These are phyloP conservation scores for Tupaia tana DNA, from an alignment of 2,113 vertebrate genomes.

Conservation along the genomic window DNA sequence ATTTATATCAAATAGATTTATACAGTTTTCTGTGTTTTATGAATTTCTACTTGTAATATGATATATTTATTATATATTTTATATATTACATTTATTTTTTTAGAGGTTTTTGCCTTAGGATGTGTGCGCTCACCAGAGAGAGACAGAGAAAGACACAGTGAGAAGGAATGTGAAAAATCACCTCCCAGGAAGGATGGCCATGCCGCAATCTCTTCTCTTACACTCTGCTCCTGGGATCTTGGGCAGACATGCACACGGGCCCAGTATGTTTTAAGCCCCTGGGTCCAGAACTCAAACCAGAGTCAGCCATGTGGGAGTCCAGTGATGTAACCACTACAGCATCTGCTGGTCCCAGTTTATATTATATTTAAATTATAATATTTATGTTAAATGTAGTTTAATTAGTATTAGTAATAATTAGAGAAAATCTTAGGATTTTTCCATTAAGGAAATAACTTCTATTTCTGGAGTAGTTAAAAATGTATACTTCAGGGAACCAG, in stretches of 20 bases:
- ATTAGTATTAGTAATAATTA: constrained; percentile 18
- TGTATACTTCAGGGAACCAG: not conserved
- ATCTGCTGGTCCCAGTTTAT: not conserved
- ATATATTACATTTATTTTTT: not conserved
- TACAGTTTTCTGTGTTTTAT: not conserved
- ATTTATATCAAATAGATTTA: not conserved
- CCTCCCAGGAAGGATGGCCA: too few species aligned
- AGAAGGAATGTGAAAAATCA: too few species aligned
- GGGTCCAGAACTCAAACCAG: too few species aligned
- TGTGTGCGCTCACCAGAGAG: too few species aligned
- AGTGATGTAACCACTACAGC: too few species aligned
- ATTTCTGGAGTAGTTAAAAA: constrained; percentile 57
- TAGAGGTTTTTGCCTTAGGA: too few species aligned
- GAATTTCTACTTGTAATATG: not conserved
- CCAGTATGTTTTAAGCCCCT: too few species aligned
- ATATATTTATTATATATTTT: not conserved
- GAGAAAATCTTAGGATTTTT: constrained; percentile 28
- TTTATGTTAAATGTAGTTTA: constrained; percentile 52
- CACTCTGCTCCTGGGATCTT: too few species aligned
- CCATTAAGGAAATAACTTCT: constrained; percentile 38
- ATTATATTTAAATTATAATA: not conserved
- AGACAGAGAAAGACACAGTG: too few species aligned
- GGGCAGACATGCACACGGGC: too few species aligned
- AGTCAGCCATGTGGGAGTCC: too few species aligned
- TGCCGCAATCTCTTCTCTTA: too few species aligned